phyloP scores from a whole-genome alignment of 1,140 invertebrate genomes.

The Bombus polaris region DNA sequence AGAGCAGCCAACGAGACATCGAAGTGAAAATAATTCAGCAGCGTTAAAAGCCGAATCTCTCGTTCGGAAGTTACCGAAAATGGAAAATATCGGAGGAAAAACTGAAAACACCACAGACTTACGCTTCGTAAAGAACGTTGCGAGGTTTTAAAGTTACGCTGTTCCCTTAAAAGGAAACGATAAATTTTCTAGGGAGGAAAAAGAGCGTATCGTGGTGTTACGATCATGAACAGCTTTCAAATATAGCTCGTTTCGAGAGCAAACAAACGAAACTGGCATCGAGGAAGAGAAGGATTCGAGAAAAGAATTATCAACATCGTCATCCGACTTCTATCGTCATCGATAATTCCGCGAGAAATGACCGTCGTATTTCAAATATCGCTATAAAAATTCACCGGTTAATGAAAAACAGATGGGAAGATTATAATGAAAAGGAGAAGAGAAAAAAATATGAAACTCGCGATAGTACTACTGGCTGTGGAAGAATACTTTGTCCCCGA shows the following conservation, averaged over 20 bases:
- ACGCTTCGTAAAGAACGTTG: not conserved
- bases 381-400: not conserved
- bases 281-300: not conserved
- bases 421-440: too few species aligned
- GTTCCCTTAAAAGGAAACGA: not conserved
- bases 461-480: not conserved
- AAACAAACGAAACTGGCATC: not conserved
- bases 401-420: not conserved
- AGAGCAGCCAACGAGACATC: not conserved
- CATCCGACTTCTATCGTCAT: not conserved
- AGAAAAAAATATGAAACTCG: not conserved
- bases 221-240: not conserved
- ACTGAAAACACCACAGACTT: too few species aligned
- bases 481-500: slow-evolving; percentile 1
- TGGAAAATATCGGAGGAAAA: not conserved
- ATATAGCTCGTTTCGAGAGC: not conserved
- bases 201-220: not conserved
- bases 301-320: not conserved
- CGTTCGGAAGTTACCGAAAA: not conserved
- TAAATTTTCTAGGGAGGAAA: not conserved
- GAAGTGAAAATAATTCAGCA: not conserved
- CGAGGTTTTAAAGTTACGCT: not conserved
- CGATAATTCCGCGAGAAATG: not conserved
- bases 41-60: not conserved
- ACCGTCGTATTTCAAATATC: slow-evolving; percentile 5